Conservation (phyloP, 2,888 invertebrate genomes). For the Melieria omissa region DNA sequence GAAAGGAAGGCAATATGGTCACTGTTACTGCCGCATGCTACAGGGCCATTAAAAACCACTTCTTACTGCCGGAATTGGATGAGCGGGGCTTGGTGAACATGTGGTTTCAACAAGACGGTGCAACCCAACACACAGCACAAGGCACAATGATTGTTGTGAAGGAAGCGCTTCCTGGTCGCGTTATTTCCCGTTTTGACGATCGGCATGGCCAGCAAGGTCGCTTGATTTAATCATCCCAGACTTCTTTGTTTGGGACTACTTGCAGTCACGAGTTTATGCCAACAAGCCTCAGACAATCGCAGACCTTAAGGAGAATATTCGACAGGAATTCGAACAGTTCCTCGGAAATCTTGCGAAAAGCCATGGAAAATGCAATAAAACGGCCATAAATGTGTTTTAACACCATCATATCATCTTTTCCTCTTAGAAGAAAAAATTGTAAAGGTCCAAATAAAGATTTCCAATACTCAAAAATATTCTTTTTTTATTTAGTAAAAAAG, state of each 20-base stretch:
- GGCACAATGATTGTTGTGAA: constrained; percentile 19
- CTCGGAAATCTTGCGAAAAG: constrained; percentile 25
- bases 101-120: constrained; percentile 26
- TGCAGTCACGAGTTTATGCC: no score
- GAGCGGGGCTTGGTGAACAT: constrained; percentile 27
- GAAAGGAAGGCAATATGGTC: constrained; percentile 8
- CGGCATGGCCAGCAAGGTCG: constrained; percentile 6
- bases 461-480: no score
- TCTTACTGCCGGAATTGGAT: constrained; percentile 30
- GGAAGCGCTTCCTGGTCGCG: constrained; percentile 18
- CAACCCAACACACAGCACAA: constrained; percentile 13
- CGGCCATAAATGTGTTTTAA: constrained; percentile 1
- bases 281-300: constrained; percentile 11
- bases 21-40: constrained; percentile 12
- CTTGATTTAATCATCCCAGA: neutral
- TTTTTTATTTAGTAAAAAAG: no score
- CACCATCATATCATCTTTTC: constrained; percentile 6
- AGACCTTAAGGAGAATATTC: constrained; percentile 24
- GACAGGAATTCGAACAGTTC: constrained; percentile 14
- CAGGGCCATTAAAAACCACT: constrained; percentile 25
- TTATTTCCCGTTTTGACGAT: constrained; percentile 1
- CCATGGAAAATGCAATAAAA: constrained; percentile 21
- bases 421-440: constrained; percentile 14
- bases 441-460: neutral
- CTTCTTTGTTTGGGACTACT: no score